Evolutionary conservation across 1,140 invertebrate species (phyloP).

Genomic region (Arion vulgaris): DNA sequence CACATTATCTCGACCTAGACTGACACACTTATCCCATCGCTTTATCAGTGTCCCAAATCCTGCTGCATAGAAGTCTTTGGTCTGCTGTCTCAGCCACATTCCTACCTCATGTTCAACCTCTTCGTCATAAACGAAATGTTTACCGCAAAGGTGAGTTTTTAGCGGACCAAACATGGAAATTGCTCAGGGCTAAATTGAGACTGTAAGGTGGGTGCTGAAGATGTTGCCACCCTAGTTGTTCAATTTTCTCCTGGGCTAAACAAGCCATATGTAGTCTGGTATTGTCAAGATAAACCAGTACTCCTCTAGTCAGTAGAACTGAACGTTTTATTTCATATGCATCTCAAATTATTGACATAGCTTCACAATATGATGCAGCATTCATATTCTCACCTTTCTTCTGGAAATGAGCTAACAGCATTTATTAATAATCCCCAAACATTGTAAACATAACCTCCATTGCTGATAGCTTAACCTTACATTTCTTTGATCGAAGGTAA

Average conservation of each 20-base stretch:
- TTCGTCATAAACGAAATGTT: background rate
- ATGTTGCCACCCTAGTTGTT: background rate
- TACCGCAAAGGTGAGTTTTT: background rate
- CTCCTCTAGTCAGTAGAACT: background rate
- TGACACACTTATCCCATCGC: background rate
- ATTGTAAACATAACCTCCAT: background rate
- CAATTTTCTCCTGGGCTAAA: background rate
- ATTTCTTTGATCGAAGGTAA: background rate
- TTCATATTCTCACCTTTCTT: conserved; percentile 5
- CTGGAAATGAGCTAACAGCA: background rate
- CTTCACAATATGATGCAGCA: background rate
- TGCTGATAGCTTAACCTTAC: background rate
- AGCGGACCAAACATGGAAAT: background rate
- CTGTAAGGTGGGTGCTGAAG: background rate
- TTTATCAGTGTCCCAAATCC: background rate
- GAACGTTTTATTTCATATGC: background rate
- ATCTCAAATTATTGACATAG: background rate
- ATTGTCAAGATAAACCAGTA: background rate
- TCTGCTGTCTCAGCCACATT: background rate
- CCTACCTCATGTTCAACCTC: background rate
- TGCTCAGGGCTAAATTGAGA: background rate
- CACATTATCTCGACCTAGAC: background rate
- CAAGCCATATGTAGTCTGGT: background rate
- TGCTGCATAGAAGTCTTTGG: background rate
- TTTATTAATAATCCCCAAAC: background rate